Evolutionary conservation across 2,797 vertebrate species (phyloP), one percentile per base, ranked within the genome.

Genomic region (Myiothlypis chrysogaster): DNA sequence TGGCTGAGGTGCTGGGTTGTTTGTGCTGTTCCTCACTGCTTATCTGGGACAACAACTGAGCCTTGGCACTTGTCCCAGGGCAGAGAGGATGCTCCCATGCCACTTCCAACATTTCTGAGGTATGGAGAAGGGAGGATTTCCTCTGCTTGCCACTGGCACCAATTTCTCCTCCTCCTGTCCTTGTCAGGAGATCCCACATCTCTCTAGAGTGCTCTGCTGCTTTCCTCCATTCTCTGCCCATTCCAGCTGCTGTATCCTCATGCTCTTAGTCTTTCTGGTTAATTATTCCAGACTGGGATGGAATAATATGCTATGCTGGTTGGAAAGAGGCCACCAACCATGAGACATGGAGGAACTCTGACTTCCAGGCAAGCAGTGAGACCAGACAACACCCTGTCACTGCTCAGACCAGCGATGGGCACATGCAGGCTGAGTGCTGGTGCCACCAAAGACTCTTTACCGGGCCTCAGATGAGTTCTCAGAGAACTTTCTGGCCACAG

Each of bases 381-480:
- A 39, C 14, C 46, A 57, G 59, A 73, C 1, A 1, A 20, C 46
- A 21, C 11, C 12, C 41, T 49, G 35, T 27, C 41, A 10, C 34
- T 22, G 70, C 28, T 44, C 35, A 4, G 3, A 56, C 6, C 23
- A 80, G 32, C 7, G 19, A 44, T 0, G 0, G 18, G 13, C 39
- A 66, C 0, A 0, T 5, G 44, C 18, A 41, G 49, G 30, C 35
- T 59, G 53, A 27, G 50, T 64, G 16, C 37, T 82, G 37, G 10
- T n/a, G 8, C 49, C 71, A 85, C 49, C 23, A 3, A 55, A 63
- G 23, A 10, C 13, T 32, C 60, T 73, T 70, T 25, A n/a, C 10
- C 82, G 50, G 9, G 60, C 19, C 32, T 64, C 53, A 60, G 1
- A 44, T 43, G 37, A 90, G 32, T 37, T 52, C 64, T 83, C 49